These are phyloP conservation scores for Eulacestoma nigropectus DNA, from an alignment of 2,113 vertebrate genomes.

Conservation along the genomic window DNA sequence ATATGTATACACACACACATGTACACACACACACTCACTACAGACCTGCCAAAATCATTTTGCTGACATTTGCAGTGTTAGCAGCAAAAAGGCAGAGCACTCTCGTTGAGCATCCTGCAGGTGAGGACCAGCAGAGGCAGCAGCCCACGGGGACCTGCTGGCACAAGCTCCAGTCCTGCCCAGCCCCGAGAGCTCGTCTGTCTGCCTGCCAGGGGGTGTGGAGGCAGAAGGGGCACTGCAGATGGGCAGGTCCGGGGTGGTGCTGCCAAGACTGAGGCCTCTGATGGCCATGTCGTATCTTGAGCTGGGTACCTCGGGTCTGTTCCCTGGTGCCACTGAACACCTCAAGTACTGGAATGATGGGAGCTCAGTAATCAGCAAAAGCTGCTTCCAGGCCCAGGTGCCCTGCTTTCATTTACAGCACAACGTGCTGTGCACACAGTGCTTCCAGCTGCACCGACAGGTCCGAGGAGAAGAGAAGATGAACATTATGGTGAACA, in stretches of 20 bases:
- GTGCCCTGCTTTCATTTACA: background rate
- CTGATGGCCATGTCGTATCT: background rate
- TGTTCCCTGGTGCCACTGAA: background rate
- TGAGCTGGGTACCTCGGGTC: background rate
- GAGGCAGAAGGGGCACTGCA: background rate
- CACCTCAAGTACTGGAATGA: background rate
- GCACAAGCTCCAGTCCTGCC: background rate
- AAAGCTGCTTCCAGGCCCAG: background rate
- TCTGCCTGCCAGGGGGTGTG: background rate
- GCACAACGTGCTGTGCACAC: background rate
- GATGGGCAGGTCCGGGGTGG: background rate
- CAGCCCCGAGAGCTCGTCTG: fast-evolving
- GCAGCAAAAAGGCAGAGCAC: background rate
- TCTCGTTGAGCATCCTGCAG: background rate
- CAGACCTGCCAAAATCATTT: background rate
- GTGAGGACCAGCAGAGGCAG: background rate
- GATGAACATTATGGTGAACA: background rate
- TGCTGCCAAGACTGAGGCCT: background rate
- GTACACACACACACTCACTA: background rate
- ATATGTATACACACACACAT: fast-evolving
- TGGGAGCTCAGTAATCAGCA: background rate
- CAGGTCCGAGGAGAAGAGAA: background rate
- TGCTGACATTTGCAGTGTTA: background rate
- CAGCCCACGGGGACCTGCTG: background rate
- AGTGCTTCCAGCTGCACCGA: background rate